Conservation (phyloP, 2,113 vertebrate genomes). For the Xenotilapia flavipinnis region DNA sequence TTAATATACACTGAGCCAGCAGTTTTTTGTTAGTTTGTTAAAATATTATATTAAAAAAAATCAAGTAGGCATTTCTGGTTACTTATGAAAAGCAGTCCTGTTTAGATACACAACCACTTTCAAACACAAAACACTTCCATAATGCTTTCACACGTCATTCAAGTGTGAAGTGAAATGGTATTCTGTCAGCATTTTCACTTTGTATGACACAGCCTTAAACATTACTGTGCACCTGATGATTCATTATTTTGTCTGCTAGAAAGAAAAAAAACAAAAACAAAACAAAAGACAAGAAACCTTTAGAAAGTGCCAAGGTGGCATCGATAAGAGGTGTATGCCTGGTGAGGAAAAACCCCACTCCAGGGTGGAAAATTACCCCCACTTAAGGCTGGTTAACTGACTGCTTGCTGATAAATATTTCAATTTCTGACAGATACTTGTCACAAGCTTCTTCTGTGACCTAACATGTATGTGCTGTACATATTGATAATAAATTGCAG, state of each 20-base stretch:
- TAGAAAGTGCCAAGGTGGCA: constrained; percentile 3
- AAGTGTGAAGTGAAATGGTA: not conserved
- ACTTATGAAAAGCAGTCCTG: not conserved
- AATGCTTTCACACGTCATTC: not conserved
- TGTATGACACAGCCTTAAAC: not conserved
- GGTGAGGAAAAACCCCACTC: not conserved
- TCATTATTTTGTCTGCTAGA: not conserved
- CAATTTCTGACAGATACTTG: not conserved
- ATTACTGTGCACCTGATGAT: not conserved
- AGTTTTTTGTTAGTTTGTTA: not conserved
- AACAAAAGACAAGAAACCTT: not conserved
- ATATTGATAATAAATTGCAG: not conserved
- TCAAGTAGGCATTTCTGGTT: not conserved
- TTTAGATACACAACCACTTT: not conserved
- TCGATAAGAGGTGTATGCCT: not conserved
- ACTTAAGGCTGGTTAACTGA: not conserved
- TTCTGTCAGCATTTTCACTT: not conserved
- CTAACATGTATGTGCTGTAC: not conserved
- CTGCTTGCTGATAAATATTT: not conserved
- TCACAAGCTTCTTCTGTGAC: not conserved
- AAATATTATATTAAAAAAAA: not conserved
- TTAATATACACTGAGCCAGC: not conserved
- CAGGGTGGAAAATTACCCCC: not conserved
- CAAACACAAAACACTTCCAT: not conserved
- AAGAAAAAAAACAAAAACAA: not conserved